These are phyloP conservation scores for Drosophila nigrodunni DNA, from an alignment of 1,140 invertebrate genomes.

Conservation along the genomic window DNA sequence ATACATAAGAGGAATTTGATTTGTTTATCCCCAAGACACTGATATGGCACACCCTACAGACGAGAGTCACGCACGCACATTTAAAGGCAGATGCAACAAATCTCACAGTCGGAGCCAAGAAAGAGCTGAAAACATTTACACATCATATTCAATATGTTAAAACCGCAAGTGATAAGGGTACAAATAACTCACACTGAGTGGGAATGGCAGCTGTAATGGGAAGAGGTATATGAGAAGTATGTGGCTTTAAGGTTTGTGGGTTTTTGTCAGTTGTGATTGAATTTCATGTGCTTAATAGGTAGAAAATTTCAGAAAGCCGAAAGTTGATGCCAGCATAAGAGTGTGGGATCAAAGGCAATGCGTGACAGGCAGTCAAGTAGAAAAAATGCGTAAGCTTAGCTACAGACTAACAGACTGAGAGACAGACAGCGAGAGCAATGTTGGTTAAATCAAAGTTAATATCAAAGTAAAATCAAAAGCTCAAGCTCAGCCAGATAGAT, in stretches of 20 bases:
- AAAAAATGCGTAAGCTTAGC: constrained; percentile 69
- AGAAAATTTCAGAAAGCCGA: constrained; percentile 76
- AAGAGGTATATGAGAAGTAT: constrained; percentile 11
- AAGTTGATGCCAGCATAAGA: constrained; percentile 38
- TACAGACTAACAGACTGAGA: constrained; percentile 32
- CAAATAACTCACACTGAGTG: constrained; percentile 43
- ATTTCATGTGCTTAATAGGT: constrained; percentile 81
- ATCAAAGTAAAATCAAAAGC: constrained; percentile 59
- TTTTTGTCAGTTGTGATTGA: constrained; percentile 68
- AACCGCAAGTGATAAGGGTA: constrained; percentile 76
- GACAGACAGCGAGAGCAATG: constrained; percentile 6
- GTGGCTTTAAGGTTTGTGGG: constrained; percentile 27
- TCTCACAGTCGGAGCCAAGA: constrained; percentile 42
- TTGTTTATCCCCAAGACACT: neutral
- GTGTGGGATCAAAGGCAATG: constrained; percentile 34
- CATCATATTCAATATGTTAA: constrained; percentile 78
- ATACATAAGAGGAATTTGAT: neutral
- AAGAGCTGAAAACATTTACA: constrained; percentile 56
- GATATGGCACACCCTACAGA: neutral
- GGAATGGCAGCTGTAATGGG: neutral
- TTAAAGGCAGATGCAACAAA: constrained; percentile 60
- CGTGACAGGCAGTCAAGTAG: constrained; percentile 65
- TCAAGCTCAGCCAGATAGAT: constrained; percentile 22
- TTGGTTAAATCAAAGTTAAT: constrained; percentile 34
- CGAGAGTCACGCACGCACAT: constrained; percentile 46